These are phyloP conservation scores for Triplophysa tibetana DNA, from an alignment of 2,113 vertebrate species.

Conservation along the genomic window DNA sequence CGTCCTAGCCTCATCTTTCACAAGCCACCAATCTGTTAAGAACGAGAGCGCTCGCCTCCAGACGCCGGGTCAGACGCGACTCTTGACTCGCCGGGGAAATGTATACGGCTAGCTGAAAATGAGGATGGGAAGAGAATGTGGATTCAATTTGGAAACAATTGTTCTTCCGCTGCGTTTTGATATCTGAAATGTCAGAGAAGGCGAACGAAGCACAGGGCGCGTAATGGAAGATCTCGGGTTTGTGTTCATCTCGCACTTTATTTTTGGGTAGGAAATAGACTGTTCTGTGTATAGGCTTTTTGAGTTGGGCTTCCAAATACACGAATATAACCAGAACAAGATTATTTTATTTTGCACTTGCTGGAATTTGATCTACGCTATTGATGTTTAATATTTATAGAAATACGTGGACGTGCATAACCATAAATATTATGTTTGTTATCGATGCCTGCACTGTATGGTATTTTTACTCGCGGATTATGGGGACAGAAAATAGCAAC, in stretches of 20 bases:
- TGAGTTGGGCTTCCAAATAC: neutral
- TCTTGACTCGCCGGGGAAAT: constrained; percentile 30
- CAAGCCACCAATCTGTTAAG: constrained; percentile 64
- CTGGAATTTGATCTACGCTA: neutral
- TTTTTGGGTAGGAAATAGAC: constrained; percentile 13
- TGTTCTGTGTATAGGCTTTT: constrained; percentile 15
- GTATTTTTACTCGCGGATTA: neutral
- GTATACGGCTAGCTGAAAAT: constrained; percentile 17
- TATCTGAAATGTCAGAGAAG: constrained; percentile 45
- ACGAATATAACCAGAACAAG: constrained; percentile 20
- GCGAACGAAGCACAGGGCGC: constrained; percentile 30
- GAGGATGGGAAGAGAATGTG: constrained; percentile 42
- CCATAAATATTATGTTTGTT: neutral
- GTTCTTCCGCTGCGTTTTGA: constrained; percentile 25
- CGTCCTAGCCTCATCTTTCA: constrained; percentile 56
- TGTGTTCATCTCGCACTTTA: constrained; percentile 46
- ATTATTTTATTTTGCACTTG: constrained; percentile 6
- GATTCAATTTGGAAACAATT: constrained; percentile 56
- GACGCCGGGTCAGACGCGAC: constrained; percentile 46
- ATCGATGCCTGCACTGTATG: neutral
- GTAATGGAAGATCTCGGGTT: constrained; percentile 42
- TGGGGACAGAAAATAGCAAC: neutral
- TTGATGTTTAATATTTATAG: constrained; percentile 10
- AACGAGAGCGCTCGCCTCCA: constrained; percentile 37
- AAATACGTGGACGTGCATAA: neutral